Evolutionary conservation across 2,113 vertebrate species (phyloP).

Genomic region (Jacana jacana): DNA sequence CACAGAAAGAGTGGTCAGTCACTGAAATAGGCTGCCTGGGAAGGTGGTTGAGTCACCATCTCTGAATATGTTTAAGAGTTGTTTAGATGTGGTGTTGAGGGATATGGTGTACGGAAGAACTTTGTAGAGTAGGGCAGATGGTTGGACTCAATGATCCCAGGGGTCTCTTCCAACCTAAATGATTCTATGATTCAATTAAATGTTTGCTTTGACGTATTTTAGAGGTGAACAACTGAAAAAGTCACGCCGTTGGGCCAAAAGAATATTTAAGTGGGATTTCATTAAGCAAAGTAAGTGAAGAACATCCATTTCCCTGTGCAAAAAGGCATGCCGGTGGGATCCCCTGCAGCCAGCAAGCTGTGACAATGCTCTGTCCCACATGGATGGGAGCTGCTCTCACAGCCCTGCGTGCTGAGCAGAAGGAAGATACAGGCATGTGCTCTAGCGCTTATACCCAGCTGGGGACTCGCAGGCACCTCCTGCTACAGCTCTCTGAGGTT

Average conservation of each 20-base stretch:
- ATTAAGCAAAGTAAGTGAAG: background rate
- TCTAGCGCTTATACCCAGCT: background rate
- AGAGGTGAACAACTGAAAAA: background rate
- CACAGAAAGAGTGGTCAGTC: too few relatives aligned
- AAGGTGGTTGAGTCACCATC: too few relatives aligned
- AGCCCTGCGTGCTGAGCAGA: background rate
- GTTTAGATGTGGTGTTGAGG: too few relatives aligned
- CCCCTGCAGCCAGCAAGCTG: background rate
- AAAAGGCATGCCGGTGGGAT: background rate
- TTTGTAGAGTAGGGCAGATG: too few relatives aligned
- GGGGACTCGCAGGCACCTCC: background rate
- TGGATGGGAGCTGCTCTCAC: accelerated
- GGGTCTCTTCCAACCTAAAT: too few relatives aligned
- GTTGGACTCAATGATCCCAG: too few relatives aligned
- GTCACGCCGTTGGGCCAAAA: accelerated
- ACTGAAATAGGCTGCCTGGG: too few relatives aligned
- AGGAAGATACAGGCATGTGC: background rate
- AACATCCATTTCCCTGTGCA: background rate
- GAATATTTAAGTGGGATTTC: background rate
- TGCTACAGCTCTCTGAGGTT: accelerated
- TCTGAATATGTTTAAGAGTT: too few relatives aligned
- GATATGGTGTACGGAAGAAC: too few relatives aligned
- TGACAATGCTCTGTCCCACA: too few relatives aligned
- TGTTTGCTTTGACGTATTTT: background rate
- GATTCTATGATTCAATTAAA: too few relatives aligned